These are phyloP conservation scores for Poecile montanus DNA, from an alignment of 2,797 vertebrate genomes.

Conservation along the genomic window DNA sequence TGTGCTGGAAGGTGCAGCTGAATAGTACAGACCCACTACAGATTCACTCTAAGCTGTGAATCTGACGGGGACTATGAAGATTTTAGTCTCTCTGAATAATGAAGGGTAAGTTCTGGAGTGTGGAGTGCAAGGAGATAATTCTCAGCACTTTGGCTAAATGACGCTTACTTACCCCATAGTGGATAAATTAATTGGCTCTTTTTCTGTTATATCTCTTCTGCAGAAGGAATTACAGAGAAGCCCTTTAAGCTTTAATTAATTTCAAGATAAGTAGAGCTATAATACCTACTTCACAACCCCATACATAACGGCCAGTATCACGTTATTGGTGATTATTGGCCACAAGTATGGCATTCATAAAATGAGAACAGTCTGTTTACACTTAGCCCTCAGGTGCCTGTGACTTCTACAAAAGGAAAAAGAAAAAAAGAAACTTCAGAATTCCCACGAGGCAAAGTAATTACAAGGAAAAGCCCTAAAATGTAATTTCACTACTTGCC, in stretches of 20 bases:
- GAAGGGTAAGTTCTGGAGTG: neutral
- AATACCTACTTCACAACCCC: neutral
- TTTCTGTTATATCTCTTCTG: neutral
- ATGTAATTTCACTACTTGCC: neutral
- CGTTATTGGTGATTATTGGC: neutral
- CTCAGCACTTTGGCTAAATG: neutral
- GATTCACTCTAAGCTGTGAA: neutral
- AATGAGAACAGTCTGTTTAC: neutral
- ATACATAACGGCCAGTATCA: neutral
- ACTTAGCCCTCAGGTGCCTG: neutral
- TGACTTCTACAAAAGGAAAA: neutral
- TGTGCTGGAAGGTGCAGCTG: neutral
- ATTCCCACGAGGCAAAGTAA: neutral
- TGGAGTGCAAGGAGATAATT: neutral
- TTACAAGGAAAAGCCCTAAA: conserved; percentile 12
- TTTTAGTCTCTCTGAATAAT: neutral
- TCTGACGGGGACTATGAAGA: neutral
- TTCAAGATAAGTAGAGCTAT: neutral
- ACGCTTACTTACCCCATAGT: neutral
- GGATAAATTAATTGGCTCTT: neutral
- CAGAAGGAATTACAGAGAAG: neutral
- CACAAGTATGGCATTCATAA: neutral
- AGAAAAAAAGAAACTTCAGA: neutral
- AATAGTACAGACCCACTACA: neutral
- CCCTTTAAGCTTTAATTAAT: neutral